These are phyloP conservation scores for Carterocephalus palaemon DNA, from an alignment of 2,888 invertebrate species.

Conservation along the genomic window DNA sequence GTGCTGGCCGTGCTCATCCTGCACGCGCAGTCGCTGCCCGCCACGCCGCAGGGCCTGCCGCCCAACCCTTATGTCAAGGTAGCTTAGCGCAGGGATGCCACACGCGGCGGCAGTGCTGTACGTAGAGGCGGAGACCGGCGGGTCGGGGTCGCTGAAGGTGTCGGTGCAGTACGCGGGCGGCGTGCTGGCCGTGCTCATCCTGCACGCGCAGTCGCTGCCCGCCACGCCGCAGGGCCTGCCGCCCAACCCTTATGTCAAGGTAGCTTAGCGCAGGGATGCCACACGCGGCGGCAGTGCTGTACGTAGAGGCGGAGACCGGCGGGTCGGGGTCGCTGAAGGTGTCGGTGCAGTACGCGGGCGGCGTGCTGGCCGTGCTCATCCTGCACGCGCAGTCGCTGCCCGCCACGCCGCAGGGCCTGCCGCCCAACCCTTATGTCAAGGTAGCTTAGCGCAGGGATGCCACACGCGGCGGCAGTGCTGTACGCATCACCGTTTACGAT, in stretches of 20 bases:
- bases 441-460: slow-evolving; percentile 50
- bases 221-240: slow-evolving; percentile 88
- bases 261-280: slow-evolving; percentile 38
- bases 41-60: slow-evolving; percentile 87
- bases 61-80: slow-evolving; percentile 95
- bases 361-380: slow-evolving; percentile 71
- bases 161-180: slow-evolving; percentile 73
- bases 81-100: neutral
- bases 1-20: slow-evolving; percentile 79
- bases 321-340: slow-evolving; percentile 70
- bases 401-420: slow-evolving; percentile 86
- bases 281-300: too few species aligned
- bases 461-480: too few species aligned
- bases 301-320: slow-evolving; percentile 51
- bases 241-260: slow-evolving; percentile 94
- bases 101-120: too few species aligned
- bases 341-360: slow-evolving; percentile 71
- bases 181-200: slow-evolving; percentile 74
- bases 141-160: slow-evolving; percentile 67
- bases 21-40: slow-evolving; percentile 93
- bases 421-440: slow-evolving; percentile 94
- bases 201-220: slow-evolving; percentile 94
- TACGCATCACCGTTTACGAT: too few species aligned
- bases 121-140: slow-evolving; percentile 54
- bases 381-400: slow-evolving; percentile 95